Evolutionary conservation across 1,140 invertebrate species (phyloP), one percentile per base, ranked within the genome.

Genomic region (Zaprionus lachaisei): DNA sequence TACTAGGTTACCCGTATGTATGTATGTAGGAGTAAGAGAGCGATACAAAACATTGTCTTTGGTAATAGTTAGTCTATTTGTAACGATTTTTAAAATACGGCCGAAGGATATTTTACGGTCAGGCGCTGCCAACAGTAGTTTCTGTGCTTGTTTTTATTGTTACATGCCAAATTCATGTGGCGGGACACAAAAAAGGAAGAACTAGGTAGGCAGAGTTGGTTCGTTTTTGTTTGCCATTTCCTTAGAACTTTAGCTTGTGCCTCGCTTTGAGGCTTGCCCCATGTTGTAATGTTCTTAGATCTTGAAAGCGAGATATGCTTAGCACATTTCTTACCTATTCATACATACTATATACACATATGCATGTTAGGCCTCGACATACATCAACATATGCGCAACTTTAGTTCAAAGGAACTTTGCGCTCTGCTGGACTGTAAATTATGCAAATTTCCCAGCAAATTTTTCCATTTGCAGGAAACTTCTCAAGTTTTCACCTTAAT

Each of bases 131-230:
- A 3, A 38, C 37, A 14, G 2, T 17, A 17, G 2, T 7, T 17
- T 17, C 37, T 34, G 62, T 55, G 76, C 63, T 24, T 67, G 20
- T 49, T 26, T 51, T 49, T 65, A 57, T 38, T 69, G 64, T 62
- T 55, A 64, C 57, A 49, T 20, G 64, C 41, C 51, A 44, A 73
- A 67, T 51, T 66, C 62, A 66, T 41, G 65, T 72, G 17, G 41
- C 70, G 70, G 62, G n/a, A 20, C 22, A 49, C 55, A 31, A 38
- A 51, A 51, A 54, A 66, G 15, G 49, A 31, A 5, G 22, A 37
- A 57, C 38, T 14, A 5, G 7, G 20, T 17, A 26, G 49, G 60
- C 44, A 63, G 41, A 44, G 41, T 44, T 14, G 31, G 9, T 54
- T 17, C 11, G 47, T 67, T 41, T 67, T 49, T 61, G 20, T 61